Base-by-base conservation (phyloP, 1,140 invertebrate genomes). In the Laodelphax striatellus region DNA sequence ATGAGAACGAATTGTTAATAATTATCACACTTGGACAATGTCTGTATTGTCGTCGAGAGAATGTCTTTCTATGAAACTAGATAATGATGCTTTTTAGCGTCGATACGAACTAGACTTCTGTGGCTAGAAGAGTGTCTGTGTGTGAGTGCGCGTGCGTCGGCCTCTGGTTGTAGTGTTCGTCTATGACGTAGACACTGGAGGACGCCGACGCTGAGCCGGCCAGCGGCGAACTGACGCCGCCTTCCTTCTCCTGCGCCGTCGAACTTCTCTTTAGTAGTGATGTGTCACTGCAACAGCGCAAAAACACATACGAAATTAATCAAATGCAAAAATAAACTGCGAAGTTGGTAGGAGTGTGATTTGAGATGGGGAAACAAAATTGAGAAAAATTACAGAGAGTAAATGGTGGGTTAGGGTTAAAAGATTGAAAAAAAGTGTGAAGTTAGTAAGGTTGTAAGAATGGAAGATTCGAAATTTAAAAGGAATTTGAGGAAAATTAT, bases 161-260 rank as follows among this genome's bases (percentile, higher is more conserved):
- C n/a, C 38, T 31, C n/a, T 38, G 42, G 56, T 73, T 70, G 67
- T 79, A 82, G 69, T 82, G 80, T 55, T 60, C 81, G 69, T 82
- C 80, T 72, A 82, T 82, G 68, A 82, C 79, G 71, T 80, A 82
- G 60, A 82, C 80, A 63, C 65, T 67, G 65, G 54, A 68, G 64
- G 17, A 42, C 31, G 63, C 55, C 58, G 52, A 70, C 5, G 34
- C 34, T 9, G 34, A 38, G 24, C 24, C 24, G 2, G 34, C 34
- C 52, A 53, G 19, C 66, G 58, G 46, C 17, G 38, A 34, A 55
- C 58, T 60, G 46, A 52, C 43, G 65, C 57, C 64, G 68, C 73
- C 70, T 68, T 71, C 71, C 28, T 75, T 71, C 41, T 66, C 65
- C n/a, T n/a, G n/a, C n/a, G n/a, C n/a, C 59, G 73, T 72, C 34